Evolutionary conservation across 37 sponge, comb jelly and placozoan species (phyloP), one percentile per base, ranked within the genome.

Genomic region (Oscarella lobularis): DNA sequence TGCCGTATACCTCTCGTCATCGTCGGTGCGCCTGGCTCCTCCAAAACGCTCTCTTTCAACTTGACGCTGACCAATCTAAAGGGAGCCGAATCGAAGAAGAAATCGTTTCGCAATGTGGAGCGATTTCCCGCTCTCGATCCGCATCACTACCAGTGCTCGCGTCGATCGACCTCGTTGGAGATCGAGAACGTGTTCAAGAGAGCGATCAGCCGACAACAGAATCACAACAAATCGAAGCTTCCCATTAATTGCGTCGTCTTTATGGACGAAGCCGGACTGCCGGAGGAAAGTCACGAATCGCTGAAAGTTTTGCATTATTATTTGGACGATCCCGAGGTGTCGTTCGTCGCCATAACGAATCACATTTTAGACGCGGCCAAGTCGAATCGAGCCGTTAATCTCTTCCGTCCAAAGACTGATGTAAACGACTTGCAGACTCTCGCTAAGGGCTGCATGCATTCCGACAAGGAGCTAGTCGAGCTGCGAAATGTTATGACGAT

Each of bases 261-360:
- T 72, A 87, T 94, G 91, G 95, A 94, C 67, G 95, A 94, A 36
- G 95, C 95, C 31, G 95, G 95, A n/a, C 81, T 94, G 0, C 95
- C 95, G 27, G 83, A 89, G 38, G 95, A 89, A 38, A 67, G 88
- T 20, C 88, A 83, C 37, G 95, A 94, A 41, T 89, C 90, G 37
- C 77, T 93, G 55, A 93, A 93, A 67, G 94, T 3, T 27, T 81
- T 94, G 2, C 95, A 94, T 67, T 89, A 89, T 71, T 84, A 77
- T 82, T 73, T 94, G 39, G 95, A 94, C 74, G 76, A 41, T 5
- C 83, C 67, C n/a, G 88, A 94, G 67, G 95, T 94, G 36, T 86
- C 90, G 30, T 94, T 94, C 77, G 88, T 94, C 14, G 95, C 90
- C 38, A 94, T 94, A 39, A 87, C 90, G 30, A 94, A 94, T 55